Evolutionary conservation across 1,140 invertebrate genomes (phyloP).

Genomic region (Rhopalosiphum maidis): DNA sequence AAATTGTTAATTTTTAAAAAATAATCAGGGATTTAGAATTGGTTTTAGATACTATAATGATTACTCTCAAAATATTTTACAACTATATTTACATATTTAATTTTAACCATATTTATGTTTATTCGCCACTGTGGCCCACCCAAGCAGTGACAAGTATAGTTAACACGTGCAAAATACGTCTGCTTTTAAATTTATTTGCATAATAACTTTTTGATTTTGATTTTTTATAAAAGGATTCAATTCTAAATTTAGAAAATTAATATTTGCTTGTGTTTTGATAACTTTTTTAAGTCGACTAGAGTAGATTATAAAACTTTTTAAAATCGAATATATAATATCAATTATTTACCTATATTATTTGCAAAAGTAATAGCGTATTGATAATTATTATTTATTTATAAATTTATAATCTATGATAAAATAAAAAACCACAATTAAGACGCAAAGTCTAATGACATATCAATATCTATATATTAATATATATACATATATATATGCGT

Average conservation of each 20-base stretch:
- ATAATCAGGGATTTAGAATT: not conserved
- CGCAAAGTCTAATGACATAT: too few species aligned
- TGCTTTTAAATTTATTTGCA: constrained; percentile 18
- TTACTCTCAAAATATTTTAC: not conserved
- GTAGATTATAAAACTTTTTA: not conserved
- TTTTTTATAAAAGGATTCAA: not conserved
- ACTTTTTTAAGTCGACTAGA: not conserved
- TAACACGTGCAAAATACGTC: not conserved
- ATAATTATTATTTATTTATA: too few species aligned
- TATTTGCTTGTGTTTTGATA: not conserved
- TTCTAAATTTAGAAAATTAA: constrained; percentile 6
- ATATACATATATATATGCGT: too few species aligned
- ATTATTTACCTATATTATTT: too few species aligned
- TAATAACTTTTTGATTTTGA: constrained; percentile 1
- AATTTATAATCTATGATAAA: too few species aligned
- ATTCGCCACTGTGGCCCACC: not conserved
- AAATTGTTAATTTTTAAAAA: not conserved
- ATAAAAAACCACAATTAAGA: too few species aligned
- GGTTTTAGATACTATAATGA: not conserved
- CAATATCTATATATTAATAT: too few species aligned
- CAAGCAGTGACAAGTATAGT: constrained; percentile 13
- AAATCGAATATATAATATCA: too few species aligned
- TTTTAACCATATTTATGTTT: not conserved
- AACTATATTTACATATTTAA: constrained; percentile 6
- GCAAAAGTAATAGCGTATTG: too few species aligned